phyloP scores from a whole-genome alignment of 2,113 vertebrate genomes.

The Anoura caudifer region DNA sequence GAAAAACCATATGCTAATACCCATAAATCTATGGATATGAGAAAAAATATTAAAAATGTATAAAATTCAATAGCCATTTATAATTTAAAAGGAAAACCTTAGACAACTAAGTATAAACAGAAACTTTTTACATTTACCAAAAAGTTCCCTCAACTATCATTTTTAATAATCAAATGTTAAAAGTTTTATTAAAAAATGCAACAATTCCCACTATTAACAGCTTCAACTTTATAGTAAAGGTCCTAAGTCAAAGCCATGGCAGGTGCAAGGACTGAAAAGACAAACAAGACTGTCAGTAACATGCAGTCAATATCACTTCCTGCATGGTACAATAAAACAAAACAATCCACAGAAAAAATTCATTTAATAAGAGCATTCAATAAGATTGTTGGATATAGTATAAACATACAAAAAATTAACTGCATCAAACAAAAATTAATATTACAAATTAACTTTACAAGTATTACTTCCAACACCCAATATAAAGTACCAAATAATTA shows the following conservation, averaged over 20 bases:
- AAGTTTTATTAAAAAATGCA: background rate
- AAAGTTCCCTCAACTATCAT: background rate
- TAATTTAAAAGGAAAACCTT: background rate
- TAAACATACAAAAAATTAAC: background rate
- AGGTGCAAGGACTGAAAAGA: background rate
- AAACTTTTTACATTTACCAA: background rate
- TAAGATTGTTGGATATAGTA: background rate
- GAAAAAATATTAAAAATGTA: constrained; percentile 2
- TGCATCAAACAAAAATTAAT: background rate
- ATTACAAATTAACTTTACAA: background rate
- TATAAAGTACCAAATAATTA: constrained; percentile 14
- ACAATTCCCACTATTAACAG: background rate
- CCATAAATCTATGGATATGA: background rate
- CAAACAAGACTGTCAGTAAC: background rate
- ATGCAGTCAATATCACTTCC: background rate
- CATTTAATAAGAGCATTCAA: background rate
- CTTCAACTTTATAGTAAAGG: background rate
- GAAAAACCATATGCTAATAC: background rate
- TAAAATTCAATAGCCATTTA: background rate
- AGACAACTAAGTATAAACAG: background rate
- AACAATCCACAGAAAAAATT: background rate
- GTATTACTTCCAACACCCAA: background rate
- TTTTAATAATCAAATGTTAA: background rate
- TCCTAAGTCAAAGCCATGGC: background rate
- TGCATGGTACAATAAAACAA: background rate